Evolutionary conservation across 1,140 invertebrate species (phyloP).

Genomic region (Tetramorium parvispinum): DNA sequence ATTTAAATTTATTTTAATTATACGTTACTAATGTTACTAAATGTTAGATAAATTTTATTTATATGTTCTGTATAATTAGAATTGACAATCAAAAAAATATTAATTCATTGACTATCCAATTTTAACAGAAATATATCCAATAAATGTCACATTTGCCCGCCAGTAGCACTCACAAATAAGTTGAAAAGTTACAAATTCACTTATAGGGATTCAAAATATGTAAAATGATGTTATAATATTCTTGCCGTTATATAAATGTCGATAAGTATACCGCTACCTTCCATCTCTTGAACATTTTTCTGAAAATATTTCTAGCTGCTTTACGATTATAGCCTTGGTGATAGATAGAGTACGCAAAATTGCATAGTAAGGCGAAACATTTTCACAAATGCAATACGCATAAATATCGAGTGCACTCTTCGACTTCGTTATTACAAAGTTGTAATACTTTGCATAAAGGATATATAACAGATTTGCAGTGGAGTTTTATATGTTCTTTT

Average conservation of each 20-base stretch:
- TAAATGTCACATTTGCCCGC: not conserved
- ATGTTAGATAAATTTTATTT: too few relatives aligned
- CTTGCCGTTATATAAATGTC: slow-evolving; percentile 12
- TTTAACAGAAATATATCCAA: not conserved
- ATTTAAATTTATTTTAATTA: too few relatives aligned
- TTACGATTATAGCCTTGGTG: slow-evolving; percentile 28
- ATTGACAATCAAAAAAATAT: not conserved
- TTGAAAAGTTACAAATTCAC: not conserved
- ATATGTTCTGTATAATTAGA: not conserved
- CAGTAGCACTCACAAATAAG: not conserved
- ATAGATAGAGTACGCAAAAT: slow-evolving; percentile 3
- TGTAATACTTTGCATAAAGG: slow-evolving; percentile 7
- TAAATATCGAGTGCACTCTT: slow-evolving; percentile 19
- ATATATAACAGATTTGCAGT: not conserved
- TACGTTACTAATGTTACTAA: too few relatives aligned
- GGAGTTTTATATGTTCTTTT: not conserved
- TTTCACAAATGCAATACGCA: not conserved
- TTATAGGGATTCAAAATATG: not conserved
- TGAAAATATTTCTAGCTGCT: slow-evolving; percentile 30
- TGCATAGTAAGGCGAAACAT: not conserved
- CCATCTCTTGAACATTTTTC: slow-evolving; percentile 1
- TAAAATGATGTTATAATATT: slow-evolving; percentile 2
- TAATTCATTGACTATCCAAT: not conserved
- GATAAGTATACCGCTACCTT: slow-evolving; percentile 1
- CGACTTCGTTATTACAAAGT: not conserved